These are phyloP conservation scores for Apocheima hispidaria DNA, from an alignment of 2,888 invertebrate species.

Conservation along the genomic window DNA sequence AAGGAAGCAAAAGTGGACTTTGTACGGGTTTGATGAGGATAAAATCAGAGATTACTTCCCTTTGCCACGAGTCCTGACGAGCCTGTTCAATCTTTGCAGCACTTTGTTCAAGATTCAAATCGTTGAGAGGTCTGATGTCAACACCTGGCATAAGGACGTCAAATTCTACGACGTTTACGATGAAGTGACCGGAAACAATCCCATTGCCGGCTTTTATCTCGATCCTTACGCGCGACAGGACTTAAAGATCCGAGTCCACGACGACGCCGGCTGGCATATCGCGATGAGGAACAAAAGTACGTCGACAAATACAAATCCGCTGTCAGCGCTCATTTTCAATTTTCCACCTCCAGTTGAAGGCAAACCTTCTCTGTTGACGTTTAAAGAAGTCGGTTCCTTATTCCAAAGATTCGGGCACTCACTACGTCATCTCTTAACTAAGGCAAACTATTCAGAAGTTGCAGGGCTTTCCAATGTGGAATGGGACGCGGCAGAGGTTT, in stretches of 20 bases:
- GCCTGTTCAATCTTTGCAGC: constrained; percentile 91
- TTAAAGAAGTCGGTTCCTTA: constrained; percentile 90
- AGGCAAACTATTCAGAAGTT: constrained; percentile 92
- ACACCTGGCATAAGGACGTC: constrained; percentile 95
- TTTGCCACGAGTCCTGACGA: constrained; percentile 91
- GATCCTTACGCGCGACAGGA: constrained; percentile 91
- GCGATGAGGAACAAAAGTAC: constrained; percentile 91
- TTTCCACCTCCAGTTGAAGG: constrained; percentile 88
- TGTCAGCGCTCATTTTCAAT: constrained; percentile 94
- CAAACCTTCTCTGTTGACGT: constrained; percentile 90
- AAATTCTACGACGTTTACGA: constrained; percentile 93
- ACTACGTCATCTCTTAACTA: constrained; percentile 94
- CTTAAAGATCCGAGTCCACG: constrained; percentile 86
- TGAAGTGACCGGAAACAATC: constrained; percentile 82
- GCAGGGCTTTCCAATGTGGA: constrained; percentile 95
- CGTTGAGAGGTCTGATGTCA: constrained; percentile 87
- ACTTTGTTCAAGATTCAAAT: constrained; percentile 92
- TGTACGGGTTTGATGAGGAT: constrained; percentile 90
- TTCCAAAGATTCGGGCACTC: constrained; percentile 96
- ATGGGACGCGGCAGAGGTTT: constrained; percentile 96
- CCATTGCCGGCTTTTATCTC: constrained; percentile 93
- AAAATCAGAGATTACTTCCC: constrained; percentile 93
- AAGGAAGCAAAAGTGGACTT: constrained; percentile 89
- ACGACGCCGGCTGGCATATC: constrained; percentile 91
- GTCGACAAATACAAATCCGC: constrained; percentile 88